These are phyloP conservation scores for Caenorhabditis sulstoni DNA, from an alignment of 2,888 invertebrate species.

Conservation along the genomic window DNA sequence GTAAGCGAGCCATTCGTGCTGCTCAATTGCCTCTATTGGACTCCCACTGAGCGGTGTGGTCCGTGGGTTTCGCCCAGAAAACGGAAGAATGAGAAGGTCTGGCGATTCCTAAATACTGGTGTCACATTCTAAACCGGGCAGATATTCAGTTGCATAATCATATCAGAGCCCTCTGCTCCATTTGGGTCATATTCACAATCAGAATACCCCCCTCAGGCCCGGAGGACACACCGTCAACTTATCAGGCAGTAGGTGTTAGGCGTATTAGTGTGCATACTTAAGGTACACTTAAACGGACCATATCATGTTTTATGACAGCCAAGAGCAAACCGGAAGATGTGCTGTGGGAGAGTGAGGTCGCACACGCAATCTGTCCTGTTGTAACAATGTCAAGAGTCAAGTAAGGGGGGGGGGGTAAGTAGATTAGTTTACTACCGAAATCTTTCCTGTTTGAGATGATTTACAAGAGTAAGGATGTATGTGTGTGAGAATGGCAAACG, in stretches of 20 bases:
- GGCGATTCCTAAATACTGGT: too few relatives aligned
- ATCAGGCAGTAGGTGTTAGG: too few relatives aligned
- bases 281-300: too few relatives aligned
- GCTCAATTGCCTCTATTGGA: conserved; percentile 26
- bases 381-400: background rate
- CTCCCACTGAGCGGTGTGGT: conserved; percentile 25
- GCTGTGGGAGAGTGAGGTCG: background rate
- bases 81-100: conserved; percentile 6
- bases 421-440: conserved; percentile 7
- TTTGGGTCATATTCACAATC: too few relatives aligned
- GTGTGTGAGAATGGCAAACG: background rate
- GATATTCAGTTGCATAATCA: conserved; percentile 14
- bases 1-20: conserved; percentile 20
- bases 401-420: background rate
- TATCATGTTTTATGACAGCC: too few relatives aligned
- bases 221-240: too few relatives aligned
- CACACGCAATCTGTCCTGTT: background rate
- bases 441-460: conserved; percentile 1
- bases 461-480: background rate
- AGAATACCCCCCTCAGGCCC: too few relatives aligned
- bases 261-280: too few relatives aligned
- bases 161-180: background rate
- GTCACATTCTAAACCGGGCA: conserved; percentile 8
- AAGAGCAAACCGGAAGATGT: too few relatives aligned
- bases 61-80: conserved; percentile 18